These are phyloP conservation scores for Carcharodon carcharias DNA, from an alignment of 2,797 vertebrate genomes.

Conservation along the genomic window DNA sequence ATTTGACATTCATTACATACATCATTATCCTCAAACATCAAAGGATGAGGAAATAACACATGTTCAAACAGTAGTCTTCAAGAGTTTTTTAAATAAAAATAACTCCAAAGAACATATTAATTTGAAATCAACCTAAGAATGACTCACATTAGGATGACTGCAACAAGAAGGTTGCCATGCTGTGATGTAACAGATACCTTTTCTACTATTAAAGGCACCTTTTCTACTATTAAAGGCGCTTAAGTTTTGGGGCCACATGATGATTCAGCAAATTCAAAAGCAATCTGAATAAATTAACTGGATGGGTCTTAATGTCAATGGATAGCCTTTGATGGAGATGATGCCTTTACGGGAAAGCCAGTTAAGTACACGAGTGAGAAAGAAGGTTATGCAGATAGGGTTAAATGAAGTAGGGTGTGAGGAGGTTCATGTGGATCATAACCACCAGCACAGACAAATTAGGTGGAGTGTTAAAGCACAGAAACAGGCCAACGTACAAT, in stretches of 20 bases:
- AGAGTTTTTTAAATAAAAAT: neutral
- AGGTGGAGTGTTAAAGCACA: neutral
- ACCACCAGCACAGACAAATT: neutral
- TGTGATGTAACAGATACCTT: neutral
- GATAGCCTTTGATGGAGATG: neutral
- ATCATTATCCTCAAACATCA: neutral
- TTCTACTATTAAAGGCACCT: neutral
- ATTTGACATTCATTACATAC: neutral
- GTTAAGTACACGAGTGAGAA: neutral
- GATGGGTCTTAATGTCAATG: neutral
- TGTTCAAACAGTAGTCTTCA: neutral
- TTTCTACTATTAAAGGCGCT: neutral
- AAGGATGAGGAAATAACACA: neutral
- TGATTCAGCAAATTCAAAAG: neutral
- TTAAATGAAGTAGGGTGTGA: neutral
- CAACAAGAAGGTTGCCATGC: neutral
- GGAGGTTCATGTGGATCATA: neutral
- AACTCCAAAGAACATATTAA: neutral
- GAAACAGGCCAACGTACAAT: neutral
- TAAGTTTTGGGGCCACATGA: neutral
- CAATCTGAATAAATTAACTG: neutral
- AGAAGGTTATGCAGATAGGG: neutral
- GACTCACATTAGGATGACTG: neutral
- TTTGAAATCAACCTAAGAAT: neutral
- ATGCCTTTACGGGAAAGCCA: neutral